Conservation (phyloP, 2,113 vertebrate species). For the Saguinus midas region DNA sequence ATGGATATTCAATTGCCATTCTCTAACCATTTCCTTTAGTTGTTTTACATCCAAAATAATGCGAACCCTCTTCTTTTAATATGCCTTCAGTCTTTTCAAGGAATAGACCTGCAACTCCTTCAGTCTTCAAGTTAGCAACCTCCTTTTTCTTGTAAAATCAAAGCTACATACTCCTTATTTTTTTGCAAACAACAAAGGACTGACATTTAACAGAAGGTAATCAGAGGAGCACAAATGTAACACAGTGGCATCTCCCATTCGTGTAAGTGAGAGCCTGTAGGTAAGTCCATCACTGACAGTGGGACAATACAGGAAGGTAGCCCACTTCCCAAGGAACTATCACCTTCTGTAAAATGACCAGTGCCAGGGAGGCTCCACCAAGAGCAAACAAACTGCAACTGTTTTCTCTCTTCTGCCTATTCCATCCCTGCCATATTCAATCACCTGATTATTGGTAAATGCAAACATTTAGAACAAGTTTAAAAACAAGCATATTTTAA, state of each 20-base stretch:
- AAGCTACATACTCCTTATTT: neutral
- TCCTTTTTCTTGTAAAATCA: neutral
- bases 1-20: neutral
- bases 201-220: neutral
- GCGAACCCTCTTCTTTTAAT: neutral
- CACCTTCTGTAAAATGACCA: neutral
- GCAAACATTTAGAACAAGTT: neutral
- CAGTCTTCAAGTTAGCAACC: neutral
- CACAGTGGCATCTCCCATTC: neutral
- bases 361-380: neutral
- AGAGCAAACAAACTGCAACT: neutral
- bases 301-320: neutral
- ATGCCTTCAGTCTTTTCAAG: neutral
- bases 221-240: neutral
- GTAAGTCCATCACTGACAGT: neutral
- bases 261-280: neutral
- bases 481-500: neutral
- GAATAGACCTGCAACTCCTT: neutral
- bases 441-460: neutral
- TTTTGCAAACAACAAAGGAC: constrained; percentile 1
- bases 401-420: neutral
- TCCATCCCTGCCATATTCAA: neutral
- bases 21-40: neutral
- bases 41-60: neutral
- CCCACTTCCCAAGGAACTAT: neutral